Conservation (phyloP, 1,140 invertebrate species). For the Elymnias hypermnestra region DNA sequence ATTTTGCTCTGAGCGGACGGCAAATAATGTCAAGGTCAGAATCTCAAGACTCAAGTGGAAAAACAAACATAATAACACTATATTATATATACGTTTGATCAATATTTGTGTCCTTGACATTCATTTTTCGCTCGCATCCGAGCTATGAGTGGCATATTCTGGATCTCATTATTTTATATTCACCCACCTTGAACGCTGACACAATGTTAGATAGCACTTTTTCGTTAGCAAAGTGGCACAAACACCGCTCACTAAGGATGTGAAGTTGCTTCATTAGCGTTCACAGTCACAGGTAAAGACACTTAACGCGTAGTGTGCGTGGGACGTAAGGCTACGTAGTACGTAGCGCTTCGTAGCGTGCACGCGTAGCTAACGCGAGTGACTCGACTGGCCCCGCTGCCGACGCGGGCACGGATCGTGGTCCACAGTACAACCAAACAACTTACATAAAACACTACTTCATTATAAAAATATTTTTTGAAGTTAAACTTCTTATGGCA, state of each 20-base stretch:
- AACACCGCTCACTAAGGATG: conserved; percentile 33
- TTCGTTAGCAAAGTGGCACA: conserved; percentile 30
- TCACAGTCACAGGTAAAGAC: conserved; percentile 36
- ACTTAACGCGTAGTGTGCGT: conserved; percentile 32
- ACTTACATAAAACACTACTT: conserved; percentile 32
- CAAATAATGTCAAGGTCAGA: conserved; percentile 26
- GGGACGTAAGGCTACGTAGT: conserved; percentile 31
- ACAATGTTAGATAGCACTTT: conserved; percentile 13
- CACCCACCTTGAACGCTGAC: conserved; percentile 44
- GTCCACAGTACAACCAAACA: conserved; percentile 32
- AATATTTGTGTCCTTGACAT: conserved; percentile 71
- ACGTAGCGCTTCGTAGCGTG: conserved; percentile 52
- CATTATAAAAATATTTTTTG: neutral
- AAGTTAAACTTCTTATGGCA: too few relatives aligned
- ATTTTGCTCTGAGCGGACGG: neutral
- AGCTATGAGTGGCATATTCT: conserved; percentile 22
- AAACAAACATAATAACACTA: conserved; percentile 19
- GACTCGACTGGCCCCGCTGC: conserved; percentile 51
- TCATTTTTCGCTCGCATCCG: conserved; percentile 37
- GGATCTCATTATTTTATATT: conserved; percentile 40
- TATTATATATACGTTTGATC: conserved; percentile 44
- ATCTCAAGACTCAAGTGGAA: conserved; percentile 14
- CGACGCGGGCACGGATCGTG: conserved; percentile 52
- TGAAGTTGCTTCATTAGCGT: conserved; percentile 26
- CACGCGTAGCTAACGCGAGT: conserved; percentile 51